Base-by-base conservation (phyloP, 2,113 vertebrate genomes). In the Polyodon spathula region DNA sequence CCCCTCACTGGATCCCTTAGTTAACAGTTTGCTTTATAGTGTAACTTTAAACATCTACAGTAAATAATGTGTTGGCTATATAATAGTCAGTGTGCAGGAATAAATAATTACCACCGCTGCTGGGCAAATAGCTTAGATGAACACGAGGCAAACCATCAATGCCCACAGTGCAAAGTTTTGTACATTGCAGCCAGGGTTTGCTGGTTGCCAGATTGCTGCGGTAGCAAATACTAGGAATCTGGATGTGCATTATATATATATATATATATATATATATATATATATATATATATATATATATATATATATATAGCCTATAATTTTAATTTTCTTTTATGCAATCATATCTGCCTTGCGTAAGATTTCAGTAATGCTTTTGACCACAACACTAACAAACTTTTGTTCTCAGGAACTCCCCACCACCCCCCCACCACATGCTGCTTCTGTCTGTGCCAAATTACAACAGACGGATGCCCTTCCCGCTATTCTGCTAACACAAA, bases 291-390 rank as follows among this genome's bases (percentile, higher is more conserved):
- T 27, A 27, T 27, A 27, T 27, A n/a, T 27, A 27, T 27, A 27
- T 27, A 76, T 44, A 70, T 58, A 65, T 53, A 44, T 61, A 50
- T 57, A 68, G 66, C n/a, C n/a, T n/a, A 50, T 57, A 68, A 66
- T 66, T 44, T 72, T 74, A 73, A 71, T 66, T 77, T 73, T 73
- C 70, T 63, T 38, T 67, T 68, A 52, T 67, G 56, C 56, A 67
- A 72, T 15, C 6, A 27, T 27, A 43, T 50, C 6, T 52, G 60
- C 56, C 46, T 56, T 54, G 41, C 62, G 37, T 50, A 42, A 27
- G 54, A 43, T 62, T 62, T 40, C 40, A 44, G 40, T 44, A 27
- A 27, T 27, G 3, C 27, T 27, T 27, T 27, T 27, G 27, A n/a
- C n/a, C n/a, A n/a, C n/a, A n/a, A n/a, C n/a, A n/a, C n/a, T n/a